phyloP scores from a whole-genome alignment of 2,888 invertebrate genomes.

The Aleiodes testaceus region DNA sequence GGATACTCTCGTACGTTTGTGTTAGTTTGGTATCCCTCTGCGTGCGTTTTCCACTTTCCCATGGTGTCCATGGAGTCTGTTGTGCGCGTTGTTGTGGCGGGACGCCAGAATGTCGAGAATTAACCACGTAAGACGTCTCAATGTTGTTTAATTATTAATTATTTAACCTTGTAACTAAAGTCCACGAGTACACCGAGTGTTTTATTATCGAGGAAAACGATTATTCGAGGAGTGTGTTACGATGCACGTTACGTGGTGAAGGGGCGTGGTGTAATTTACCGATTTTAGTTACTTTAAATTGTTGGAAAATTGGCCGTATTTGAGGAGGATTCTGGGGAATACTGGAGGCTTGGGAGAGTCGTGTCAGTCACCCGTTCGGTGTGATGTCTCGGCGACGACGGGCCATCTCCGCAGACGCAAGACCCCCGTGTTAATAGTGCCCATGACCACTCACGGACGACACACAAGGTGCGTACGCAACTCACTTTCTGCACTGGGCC shows the following conservation, averaged over 20 bases:
- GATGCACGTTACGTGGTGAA: conserved; percentile 37
- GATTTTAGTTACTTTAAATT: background rate
- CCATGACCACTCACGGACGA: conserved; percentile 60
- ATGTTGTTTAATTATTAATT: too few relatives aligned
- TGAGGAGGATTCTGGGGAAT: too few relatives aligned
- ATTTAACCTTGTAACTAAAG: too few relatives aligned
- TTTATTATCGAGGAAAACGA: too few relatives aligned
- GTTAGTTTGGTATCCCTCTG: conserved; percentile 3
- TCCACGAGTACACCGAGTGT: too few relatives aligned
- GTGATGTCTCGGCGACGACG: conserved; percentile 46
- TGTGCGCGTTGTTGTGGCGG: conserved; percentile 64
- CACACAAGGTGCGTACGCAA: conserved; percentile 93
- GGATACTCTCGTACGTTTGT: conserved; percentile 17
- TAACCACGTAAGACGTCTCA: conserved; percentile 3
- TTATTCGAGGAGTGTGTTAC: too few relatives aligned
- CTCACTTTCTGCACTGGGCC: conserved; percentile 89
- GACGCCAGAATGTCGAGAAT: conserved; percentile 54
- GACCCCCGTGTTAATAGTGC: conserved; percentile 55
- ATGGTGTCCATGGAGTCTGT: conserved; percentile 67
- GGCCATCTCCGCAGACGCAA: conserved; percentile 63
- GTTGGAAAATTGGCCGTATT: too few relatives aligned
- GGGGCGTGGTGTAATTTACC: conserved; percentile 50
- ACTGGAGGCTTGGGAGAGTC: too few relatives aligned
- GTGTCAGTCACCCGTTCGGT: conserved; percentile 54
- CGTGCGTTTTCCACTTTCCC: conserved; percentile 52